These are phyloP conservation scores for Dioctria rufipes DNA, from an alignment of 2,888 invertebrate species.

Conservation along the genomic window DNA sequence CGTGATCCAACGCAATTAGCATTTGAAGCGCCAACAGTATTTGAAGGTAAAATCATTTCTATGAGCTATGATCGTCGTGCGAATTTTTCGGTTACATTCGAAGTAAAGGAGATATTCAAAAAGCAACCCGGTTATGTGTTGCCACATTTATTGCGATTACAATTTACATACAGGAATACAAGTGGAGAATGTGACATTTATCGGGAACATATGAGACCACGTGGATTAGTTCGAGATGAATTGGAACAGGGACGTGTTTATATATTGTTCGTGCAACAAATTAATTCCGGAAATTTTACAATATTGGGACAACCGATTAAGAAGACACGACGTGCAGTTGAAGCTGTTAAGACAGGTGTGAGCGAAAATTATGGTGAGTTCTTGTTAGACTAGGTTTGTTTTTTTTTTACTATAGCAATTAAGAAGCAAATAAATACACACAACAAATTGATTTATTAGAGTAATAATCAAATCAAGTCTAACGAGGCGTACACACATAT, in stretches of 20 bases:
- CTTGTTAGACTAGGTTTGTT: no score
- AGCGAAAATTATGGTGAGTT: slow-evolving; percentile 72
- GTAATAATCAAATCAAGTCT: no score
- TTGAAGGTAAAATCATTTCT: slow-evolving; percentile 78
- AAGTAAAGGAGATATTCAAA: slow-evolving; percentile 77
- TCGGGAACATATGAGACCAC: slow-evolving; percentile 67
- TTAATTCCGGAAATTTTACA: slow-evolving; percentile 69
- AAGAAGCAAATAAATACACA: no score
- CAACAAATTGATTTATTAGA: no score
- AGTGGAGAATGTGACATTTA: slow-evolving; percentile 71
- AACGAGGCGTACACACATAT: no score
- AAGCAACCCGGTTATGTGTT: slow-evolving; percentile 72
- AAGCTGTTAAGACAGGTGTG: slow-evolving; percentile 69
- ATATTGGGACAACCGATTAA: slow-evolving; percentile 70
- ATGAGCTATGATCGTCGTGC: slow-evolving; percentile 74
- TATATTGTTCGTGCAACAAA: slow-evolving; percentile 70
- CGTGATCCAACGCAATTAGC: slow-evolving; percentile 78
- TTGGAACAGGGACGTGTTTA: slow-evolving; percentile 69
- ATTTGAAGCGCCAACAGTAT: slow-evolving; percentile 77
- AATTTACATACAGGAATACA: slow-evolving; percentile 68
- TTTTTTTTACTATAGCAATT: no score
- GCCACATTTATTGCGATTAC: slow-evolving; percentile 67
- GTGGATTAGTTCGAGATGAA: slow-evolving; percentile 66
- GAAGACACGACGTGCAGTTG: slow-evolving; percentile 67
- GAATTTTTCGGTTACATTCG: slow-evolving; percentile 79